Evolutionary conservation across 2,113 vertebrate species (phyloP).

Genomic region (Labeo rohita): DNA sequence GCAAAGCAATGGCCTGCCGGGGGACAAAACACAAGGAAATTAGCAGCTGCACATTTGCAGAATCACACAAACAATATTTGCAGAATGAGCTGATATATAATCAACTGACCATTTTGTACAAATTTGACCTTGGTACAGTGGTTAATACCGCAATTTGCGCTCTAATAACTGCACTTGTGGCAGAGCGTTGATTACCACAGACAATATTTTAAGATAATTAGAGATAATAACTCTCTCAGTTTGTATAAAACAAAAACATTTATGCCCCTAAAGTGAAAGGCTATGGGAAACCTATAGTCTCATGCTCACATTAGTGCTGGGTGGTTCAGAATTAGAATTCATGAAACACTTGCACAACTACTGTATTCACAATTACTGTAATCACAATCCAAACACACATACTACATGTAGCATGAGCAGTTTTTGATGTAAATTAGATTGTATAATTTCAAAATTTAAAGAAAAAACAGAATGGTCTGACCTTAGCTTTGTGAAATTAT

Average conservation of each 20-base stretch:
- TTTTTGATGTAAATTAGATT: too few relatives aligned
- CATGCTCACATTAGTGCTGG: too few relatives aligned
- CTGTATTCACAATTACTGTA: too few relatives aligned
- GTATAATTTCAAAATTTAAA: too few relatives aligned
- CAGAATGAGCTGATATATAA: background rate
- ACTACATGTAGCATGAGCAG: too few relatives aligned
- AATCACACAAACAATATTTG: background rate
- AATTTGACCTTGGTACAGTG: background rate
- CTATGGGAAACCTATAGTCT: background rate
- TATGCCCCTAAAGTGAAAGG: background rate
- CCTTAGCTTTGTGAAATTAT: too few relatives aligned
- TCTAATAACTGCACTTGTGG: background rate
- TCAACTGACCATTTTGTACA: background rate
- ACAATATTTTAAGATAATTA: background rate
- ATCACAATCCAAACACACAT: too few relatives aligned
- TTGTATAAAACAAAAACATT: background rate
- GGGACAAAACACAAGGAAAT: slow-evolving; percentile 17
- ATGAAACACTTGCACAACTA: too few relatives aligned
- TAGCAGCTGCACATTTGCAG: background rate
- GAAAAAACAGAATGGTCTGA: too few relatives aligned
- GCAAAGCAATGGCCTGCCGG: slow-evolving; percentile 93
- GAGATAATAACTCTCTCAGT: background rate
- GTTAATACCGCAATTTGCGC: background rate
- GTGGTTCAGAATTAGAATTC: too few relatives aligned
- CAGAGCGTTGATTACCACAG: background rate